These are phyloP conservation scores for Oreortyx pictus DNA, from an alignment of 2,797 vertebrate species.

Conservation along the genomic window DNA sequence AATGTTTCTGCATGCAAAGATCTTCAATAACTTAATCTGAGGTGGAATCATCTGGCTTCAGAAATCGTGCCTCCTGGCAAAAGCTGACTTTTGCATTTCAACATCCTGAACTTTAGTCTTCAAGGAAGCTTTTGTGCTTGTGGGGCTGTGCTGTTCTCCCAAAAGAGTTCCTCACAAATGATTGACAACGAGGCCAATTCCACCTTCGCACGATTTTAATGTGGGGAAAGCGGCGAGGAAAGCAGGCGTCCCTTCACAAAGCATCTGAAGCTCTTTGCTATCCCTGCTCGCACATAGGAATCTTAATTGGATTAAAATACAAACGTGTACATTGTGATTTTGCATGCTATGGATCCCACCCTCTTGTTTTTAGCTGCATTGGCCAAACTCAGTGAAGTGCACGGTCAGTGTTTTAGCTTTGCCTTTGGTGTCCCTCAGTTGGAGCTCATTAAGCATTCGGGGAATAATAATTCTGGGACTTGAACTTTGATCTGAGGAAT, in stretches of 20 bases:
- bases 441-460: constrained; percentile 76
- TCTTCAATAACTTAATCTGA: constrained; percentile 55
- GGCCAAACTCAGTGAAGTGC: constrained; percentile 72
- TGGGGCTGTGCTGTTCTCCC: constrained; percentile 36
- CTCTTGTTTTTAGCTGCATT: constrained; percentile 55
- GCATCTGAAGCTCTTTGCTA: not conserved
- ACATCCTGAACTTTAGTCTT: constrained; percentile 59
- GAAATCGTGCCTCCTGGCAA: constrained; percentile 64
- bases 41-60: constrained; percentile 63
- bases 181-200: constrained; percentile 3
- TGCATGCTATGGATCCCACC: constrained; percentile 54
- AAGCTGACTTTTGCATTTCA: constrained; percentile 67
- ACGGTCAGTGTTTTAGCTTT: constrained; percentile 61
- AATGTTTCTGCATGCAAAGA: constrained; percentile 59
- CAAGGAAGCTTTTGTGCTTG: constrained; percentile 57
- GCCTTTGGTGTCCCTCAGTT: constrained; percentile 71
- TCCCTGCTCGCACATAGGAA: not conserved
- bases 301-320: constrained; percentile 76
- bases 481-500: constrained; percentile 78
- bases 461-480: constrained; percentile 73
- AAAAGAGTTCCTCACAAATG: constrained; percentile 19
- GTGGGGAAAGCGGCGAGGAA: not conserved
- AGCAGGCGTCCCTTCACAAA: not conserved
- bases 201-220: constrained; percentile 11
- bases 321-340: constrained; percentile 60